Evolutionary conservation across 2,797 vertebrate species (phyloP).

Genomic region (Urophycis tenuis): DNA sequence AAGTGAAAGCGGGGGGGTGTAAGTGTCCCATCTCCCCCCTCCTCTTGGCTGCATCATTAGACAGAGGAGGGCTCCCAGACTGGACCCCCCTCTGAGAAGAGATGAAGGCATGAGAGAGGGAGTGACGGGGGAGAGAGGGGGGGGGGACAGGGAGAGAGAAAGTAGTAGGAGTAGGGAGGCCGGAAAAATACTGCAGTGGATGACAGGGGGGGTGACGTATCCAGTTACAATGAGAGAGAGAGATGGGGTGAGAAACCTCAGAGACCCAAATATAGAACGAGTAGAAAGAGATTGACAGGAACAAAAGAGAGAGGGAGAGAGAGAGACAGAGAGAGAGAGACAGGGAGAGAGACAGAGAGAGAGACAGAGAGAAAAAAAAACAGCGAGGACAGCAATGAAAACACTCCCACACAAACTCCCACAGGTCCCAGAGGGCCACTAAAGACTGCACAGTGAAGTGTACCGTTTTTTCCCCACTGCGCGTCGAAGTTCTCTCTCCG

Average conservation of each 20-base stretch:
- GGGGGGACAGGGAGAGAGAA: conserved; percentile 32
- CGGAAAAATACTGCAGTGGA: conserved; percentile 35
- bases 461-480: neutral
- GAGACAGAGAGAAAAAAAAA: conserved; percentile 25
- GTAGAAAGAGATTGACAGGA: too few relatives aligned
- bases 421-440: conserved; percentile 41
- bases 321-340: too few relatives aligned
- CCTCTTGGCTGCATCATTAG: conserved; percentile 60
- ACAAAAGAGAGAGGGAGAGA: too few relatives aligned
- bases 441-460: neutral
- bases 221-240: conserved; percentile 40
- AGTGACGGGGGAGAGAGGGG: conserved; percentile 20
- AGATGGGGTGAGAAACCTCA: too few relatives aligned
- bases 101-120: conserved; percentile 44
- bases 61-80: conserved; percentile 43
- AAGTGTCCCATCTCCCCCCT: conserved; percentile 49
- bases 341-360: neutral
- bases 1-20: conserved; percentile 25
- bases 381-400: conserved; percentile 48
- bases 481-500: neutral
- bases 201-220: conserved; percentile 34
- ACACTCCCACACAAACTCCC: conserved; percentile 63
- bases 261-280: too few relatives aligned
- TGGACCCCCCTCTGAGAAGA: conserved; percentile 43
- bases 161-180: conserved; percentile 24